Percentiles rank a stretch among this genome's conserved stretches.
Conservation (phyloP, 2,113 vertebrate species). For the Arenaria interpres region DNA sequence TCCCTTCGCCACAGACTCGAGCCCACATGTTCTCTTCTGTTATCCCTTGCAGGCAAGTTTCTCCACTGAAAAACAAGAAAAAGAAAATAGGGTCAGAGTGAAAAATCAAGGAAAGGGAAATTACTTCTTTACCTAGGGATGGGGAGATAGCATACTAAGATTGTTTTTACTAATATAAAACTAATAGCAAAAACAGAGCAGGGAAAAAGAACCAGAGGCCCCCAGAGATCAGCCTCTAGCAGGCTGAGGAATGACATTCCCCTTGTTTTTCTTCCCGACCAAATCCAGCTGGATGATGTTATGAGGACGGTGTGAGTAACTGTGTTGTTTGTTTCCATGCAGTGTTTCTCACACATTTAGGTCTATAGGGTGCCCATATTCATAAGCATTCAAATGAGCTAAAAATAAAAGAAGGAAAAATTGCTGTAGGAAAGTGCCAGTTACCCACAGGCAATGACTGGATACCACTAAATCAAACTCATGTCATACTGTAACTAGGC, state of each 20-base stretch:
- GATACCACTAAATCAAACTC: background rate
- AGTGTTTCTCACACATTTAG: background rate
- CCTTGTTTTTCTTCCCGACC: background rate
- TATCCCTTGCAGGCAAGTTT: background rate
- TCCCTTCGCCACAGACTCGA: background rate
- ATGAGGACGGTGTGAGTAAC: background rate
- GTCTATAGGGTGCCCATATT: background rate
- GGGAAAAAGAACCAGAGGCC: background rate
- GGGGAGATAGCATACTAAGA: background rate
- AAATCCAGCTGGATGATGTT: background rate
- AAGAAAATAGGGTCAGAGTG: background rate
- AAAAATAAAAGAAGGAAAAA: background rate
- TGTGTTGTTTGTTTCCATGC: background rate
- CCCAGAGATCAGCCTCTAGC: background rate
- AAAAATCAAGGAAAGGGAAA: background rate
- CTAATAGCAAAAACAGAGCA: background rate
- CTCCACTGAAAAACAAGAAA: background rate
- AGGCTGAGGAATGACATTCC: background rate
- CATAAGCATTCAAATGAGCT: background rate
- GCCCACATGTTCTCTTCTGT: background rate
- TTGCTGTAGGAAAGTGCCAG: background rate
- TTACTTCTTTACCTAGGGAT: background rate
- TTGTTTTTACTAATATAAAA: background rate
- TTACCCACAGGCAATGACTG: background rate
- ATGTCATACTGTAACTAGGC: background rate